Percentiles rank a stretch among this genome's conserved stretches.
These are phyloP conservation scores for Ochropacha duplaris DNA, from an alignment of 2,888 invertebrate genomes.

Conservation along the genomic window DNA sequence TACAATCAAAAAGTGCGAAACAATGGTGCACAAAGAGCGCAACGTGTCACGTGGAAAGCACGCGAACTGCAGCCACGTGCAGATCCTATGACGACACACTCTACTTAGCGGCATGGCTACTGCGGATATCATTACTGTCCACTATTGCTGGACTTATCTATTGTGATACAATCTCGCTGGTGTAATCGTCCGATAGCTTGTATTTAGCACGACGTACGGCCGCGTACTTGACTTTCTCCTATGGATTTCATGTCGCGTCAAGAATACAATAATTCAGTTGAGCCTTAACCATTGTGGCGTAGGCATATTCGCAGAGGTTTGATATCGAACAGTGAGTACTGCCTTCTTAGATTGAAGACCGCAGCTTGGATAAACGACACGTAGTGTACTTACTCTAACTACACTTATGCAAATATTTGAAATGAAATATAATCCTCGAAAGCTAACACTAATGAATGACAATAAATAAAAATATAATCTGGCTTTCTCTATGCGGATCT, in stretches of 20 bases:
- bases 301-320: conserved; percentile 62
- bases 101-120: conserved; percentile 43
- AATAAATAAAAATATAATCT: conserved; percentile 42
- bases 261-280: conserved; percentile 59
- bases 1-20: conserved; percentile 18
- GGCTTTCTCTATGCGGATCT: conserved; percentile 69
- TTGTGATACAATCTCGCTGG: conserved; percentile 70
- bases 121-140: conserved; percentile 39
- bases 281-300: conserved; percentile 71
- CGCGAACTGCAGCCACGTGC: conserved; percentile 46
- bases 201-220: conserved; percentile 65
- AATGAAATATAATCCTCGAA: conserved; percentile 39
- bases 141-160: conserved; percentile 60
- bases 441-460: conserved; percentile 46
- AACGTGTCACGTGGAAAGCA: conserved; percentile 38
- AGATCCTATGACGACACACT: conserved; percentile 52
- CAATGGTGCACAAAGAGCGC: conserved; percentile 34
- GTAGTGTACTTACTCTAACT: neutral
- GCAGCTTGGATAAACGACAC: conserved; percentile 22
- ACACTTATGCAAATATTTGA: conserved; percentile 27
- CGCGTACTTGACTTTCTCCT: conserved; percentile 79
- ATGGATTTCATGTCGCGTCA: conserved; percentile 74
- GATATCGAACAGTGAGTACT: conserved; percentile 69
- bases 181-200: conserved; percentile 57
- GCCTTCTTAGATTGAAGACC: conserved; percentile 37